Conservation (phyloP, 2,113 vertebrate species). For the Rynchops niger region DNA sequence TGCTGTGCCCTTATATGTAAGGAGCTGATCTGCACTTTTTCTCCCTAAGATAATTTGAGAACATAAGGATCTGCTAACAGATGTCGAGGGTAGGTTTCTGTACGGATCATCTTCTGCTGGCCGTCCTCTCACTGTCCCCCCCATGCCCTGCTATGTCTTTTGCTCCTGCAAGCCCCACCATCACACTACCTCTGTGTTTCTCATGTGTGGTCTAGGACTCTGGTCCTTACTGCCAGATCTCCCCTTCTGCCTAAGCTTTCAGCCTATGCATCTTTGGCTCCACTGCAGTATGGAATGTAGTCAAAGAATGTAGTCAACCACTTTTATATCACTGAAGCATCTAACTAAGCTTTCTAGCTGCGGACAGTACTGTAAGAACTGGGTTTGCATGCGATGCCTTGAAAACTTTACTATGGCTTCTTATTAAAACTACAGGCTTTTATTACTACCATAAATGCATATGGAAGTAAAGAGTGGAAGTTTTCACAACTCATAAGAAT, state of each 20-base stretch:
- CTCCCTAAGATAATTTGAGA: background rate
- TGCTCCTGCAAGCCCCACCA: background rate
- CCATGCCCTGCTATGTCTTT: background rate
- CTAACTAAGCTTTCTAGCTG: background rate
- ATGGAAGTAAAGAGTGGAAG: conserved; percentile 1
- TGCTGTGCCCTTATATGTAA: background rate
- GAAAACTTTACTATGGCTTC: background rate
- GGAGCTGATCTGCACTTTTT: background rate
- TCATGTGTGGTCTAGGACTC: background rate
- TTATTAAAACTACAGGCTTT: background rate
- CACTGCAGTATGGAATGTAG: rapidly evolving
- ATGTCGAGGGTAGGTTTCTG: background rate
- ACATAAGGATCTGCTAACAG: background rate
- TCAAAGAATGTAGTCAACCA: background rate
- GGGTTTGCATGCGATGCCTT: background rate
- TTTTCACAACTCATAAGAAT: background rate
- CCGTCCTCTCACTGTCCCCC: background rate
- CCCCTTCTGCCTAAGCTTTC: rapidly evolving
- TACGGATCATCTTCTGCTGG: background rate
- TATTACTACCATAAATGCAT: conserved; percentile 24
- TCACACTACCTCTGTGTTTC: background rate
- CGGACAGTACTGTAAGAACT: background rate
- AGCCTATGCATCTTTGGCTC: background rate
- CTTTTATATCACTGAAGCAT: background rate
- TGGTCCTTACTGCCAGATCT: background rate